Percentiles rank a stretch among this genome's conserved stretches.
Evolutionary conservation across 1,140 invertebrate species (phyloP).

Genomic region (Chironomus striatipennis): DNA sequence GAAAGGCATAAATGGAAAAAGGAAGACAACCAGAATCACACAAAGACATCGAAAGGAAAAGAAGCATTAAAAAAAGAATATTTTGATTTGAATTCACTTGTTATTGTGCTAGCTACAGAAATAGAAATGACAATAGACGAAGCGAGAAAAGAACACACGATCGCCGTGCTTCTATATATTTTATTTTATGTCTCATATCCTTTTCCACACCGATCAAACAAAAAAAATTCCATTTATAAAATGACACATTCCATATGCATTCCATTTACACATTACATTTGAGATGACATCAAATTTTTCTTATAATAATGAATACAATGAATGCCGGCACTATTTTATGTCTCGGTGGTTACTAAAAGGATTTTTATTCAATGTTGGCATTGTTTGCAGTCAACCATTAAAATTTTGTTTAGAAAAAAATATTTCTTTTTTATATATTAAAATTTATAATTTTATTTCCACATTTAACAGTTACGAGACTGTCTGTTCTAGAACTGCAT

Average conservation of each 20-base stretch:
- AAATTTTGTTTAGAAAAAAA: not conserved
- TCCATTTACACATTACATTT: not conserved
- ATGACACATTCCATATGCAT: not conserved
- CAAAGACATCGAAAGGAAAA: constrained; percentile 2
- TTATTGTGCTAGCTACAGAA: not conserved
- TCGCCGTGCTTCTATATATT: not conserved
- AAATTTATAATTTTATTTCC: too few species aligned
- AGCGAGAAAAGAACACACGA: not conserved
- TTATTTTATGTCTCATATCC: not conserved
- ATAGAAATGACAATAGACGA: not conserved
- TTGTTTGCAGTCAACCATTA: not conserved
- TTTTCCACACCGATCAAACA: not conserved
- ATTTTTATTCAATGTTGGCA: not conserved
- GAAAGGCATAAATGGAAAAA: too few species aligned
- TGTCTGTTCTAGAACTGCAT: too few species aligned
- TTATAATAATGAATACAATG: not conserved
- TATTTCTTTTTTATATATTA: too few species aligned
- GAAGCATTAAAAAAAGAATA: constrained; percentile 9
- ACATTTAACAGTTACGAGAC: too few species aligned
- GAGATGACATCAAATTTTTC: constrained; percentile 7
- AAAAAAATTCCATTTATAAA: not conserved
- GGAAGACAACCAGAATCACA: not conserved
- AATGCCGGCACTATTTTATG: not conserved
- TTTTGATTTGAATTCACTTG: constrained; percentile 14
- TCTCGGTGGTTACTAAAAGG: not conserved